Evolutionary conservation across 1,140 invertebrate species (phyloP), one percentile per base, ranked within the genome.

Genomic region (Agrypnia vestita): DNA sequence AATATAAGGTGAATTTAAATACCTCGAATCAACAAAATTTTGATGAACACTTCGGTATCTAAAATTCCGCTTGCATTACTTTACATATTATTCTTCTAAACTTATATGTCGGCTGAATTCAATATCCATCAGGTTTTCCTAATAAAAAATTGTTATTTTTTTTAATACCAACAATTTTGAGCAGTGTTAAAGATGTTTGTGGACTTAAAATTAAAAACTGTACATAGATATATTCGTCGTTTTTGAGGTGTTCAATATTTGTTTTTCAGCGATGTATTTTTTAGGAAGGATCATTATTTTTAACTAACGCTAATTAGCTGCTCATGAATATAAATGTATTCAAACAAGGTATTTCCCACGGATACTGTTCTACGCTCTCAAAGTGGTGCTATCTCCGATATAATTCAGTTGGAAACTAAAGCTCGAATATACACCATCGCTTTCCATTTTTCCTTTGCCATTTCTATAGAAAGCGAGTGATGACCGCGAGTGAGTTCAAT

Each of bases 401-500:
- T n/a, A n/a, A n/a, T n/a, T n/a, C n/a, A 72, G 69, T 21, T 51
- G 17, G 13, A 53, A 53, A 46, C 46, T 53, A 51, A 53, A 72
- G 17, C 21, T 47, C 53, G 59, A 7, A 15, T 12, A 12, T 43
- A 4, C 49, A n/a, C 25, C 49, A 47, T 71, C 12, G n/a, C n/a
- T n/a, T n/a, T n/a, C n/a, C n/a, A n/a, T n/a, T n/a, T n/a, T n/a
- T n/a, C n/a, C n/a, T n/a, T n/a, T n/a, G n/a, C n/a, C n/a, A n/a
- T n/a, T n/a, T n/a, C n/a, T n/a, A n/a, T n/a, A n/a, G 12, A 35
- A 47, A 21, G 69, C 17, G 61, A 77, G 75, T 47, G 61, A 74
- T 80, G 72, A 69, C 13, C 59, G 49, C 56, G 55, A 64, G 73
- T 19, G 72, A 53, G 62, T 75, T 69, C 59, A 76, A 83, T 83